Evolutionary conservation across 1,140 invertebrate species (phyloP).

Genomic region (Ganaspis sp.): DNA sequence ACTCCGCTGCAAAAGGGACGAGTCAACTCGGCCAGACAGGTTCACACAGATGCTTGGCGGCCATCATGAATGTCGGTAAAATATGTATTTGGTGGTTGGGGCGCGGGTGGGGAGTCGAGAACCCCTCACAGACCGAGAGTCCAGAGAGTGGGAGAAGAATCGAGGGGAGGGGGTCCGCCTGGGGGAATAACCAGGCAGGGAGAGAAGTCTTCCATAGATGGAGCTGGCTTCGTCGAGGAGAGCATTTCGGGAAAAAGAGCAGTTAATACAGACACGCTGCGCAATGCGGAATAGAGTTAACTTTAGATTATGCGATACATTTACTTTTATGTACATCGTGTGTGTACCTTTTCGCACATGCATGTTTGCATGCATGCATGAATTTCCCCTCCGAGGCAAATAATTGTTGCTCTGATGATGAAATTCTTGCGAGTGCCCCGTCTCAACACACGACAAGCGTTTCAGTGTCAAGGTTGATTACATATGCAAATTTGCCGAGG

Average conservation of each 20-base stretch:
- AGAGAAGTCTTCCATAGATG: conserved; percentile 39
- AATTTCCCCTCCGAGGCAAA: too few species aligned
- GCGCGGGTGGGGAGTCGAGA: conserved; percentile 47
- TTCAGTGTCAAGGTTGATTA: background rate
- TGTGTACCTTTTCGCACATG: background rate
- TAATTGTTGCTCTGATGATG: background rate
- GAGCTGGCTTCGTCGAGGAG: conserved; percentile 41
- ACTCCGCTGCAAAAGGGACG: conserved; percentile 57
- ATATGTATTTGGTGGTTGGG: conserved; percentile 73
- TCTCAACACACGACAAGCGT: too few species aligned
- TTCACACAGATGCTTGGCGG: conserved; percentile 76
- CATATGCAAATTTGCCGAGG: too few species aligned
- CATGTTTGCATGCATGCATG: background rate
- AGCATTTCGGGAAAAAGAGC: background rate
- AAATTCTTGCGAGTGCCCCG: too few species aligned
- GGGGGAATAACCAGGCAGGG: conserved; percentile 38
- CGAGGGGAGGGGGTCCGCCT: conserved; percentile 43
- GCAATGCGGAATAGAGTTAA: background rate
- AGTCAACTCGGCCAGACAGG: conserved; percentile 69
- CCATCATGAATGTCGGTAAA: conserved; percentile 77
- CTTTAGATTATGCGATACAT: background rate
- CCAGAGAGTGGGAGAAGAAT: conserved; percentile 52
- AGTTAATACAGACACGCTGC: background rate
- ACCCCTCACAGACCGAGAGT: conserved; percentile 42
- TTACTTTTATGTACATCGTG: background rate